phyloP scores from a whole-genome alignment of 2,888 invertebrate genomes.

The Spisula solida region DNA sequence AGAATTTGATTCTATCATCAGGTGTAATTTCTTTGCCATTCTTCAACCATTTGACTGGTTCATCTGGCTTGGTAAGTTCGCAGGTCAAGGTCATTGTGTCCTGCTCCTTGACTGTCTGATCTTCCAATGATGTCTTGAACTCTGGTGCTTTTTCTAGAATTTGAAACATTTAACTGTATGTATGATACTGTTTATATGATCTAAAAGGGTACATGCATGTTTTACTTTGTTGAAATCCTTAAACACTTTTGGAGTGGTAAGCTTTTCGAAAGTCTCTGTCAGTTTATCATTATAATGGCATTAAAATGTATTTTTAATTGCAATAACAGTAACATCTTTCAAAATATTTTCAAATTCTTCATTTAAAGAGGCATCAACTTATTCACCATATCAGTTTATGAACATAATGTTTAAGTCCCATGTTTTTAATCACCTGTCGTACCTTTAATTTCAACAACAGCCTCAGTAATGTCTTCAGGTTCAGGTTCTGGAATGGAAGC shows the following conservation, averaged over 20 bases:
- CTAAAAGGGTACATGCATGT: too few relatives aligned
- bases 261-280: too few relatives aligned
- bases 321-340: too few relatives aligned
- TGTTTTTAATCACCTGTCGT: background rate
- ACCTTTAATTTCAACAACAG: conserved; percentile 7
- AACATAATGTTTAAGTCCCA: background rate
- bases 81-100: conserved; percentile 88
- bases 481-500: conserved; percentile 12
- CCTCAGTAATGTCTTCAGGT: conserved; percentile 13
- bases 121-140: conserved; percentile 78
- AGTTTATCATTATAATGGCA: too few relatives aligned
- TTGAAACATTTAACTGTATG: background rate
- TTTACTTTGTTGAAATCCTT: too few relatives aligned
- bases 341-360: too few relatives aligned
- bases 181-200: too few relatives aligned
- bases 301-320: too few relatives aligned
- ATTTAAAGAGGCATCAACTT: too few relatives aligned
- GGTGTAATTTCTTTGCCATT: conserved; percentile 93
- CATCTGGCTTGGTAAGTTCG: conserved; percentile 88
- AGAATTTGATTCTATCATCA: conserved; percentile 93
- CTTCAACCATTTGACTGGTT: conserved; percentile 92
- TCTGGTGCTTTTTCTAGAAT: conserved; percentile 39
- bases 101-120: conserved; percentile 76
- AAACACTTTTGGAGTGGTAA: too few relatives aligned
- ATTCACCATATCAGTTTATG: too few relatives aligned